Base-by-base conservation (phyloP, 2,113 vertebrate genomes). In the Oryzias melastigma region DNA sequence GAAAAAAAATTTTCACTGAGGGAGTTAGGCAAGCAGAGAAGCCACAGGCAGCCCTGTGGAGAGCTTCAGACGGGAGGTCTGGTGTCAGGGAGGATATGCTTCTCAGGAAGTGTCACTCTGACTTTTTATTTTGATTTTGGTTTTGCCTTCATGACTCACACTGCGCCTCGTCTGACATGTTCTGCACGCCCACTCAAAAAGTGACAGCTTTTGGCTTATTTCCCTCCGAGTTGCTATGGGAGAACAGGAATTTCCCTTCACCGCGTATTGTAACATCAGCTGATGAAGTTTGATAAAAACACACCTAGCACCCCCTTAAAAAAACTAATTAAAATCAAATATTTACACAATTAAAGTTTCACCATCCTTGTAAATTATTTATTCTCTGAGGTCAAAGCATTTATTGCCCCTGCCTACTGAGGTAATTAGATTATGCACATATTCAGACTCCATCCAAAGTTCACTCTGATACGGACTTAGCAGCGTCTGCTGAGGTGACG, bases 391-490 rank as follows among this genome's bases (percentile, higher is more conserved):
- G 81, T 82, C 84, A 87, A 52, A 65, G 57, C 65, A 63, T 76
- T 70, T 73, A 78, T 78, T 77, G 78, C 63, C 68, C 42, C 60
- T 63, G 56, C 70, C 75, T 73, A 76, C 67, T 78, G 77, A 86
- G 78, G 85, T 86, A 78, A 88, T 89, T 81, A 78, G 54, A 83
- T 85, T 69, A 50, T 29, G 24, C 70, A 67, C 61, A 77, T 66
- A 81, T 77, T 78, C 69, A 80, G 72, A 52, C 52, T 47, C 42
- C 1, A 69, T 73, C 73, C 88, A 90, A 92, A 89, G 88, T 87
- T 77, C 82, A 74, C 55, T 22, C 55, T 68, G 78, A 85, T 85
- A 90, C 81, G 87, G 84, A 78, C 60, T 83, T 70, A 62, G 22
- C 27, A 62, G 65, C 65, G 50, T 65, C 52, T 63, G 49, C 46